A percentile compares a stretch with the other conserved stretches of the same genome.
phyloP scores from a whole-genome alignment of 1,140 invertebrate genomes.

The Trinorchestia longiramus region DNA sequence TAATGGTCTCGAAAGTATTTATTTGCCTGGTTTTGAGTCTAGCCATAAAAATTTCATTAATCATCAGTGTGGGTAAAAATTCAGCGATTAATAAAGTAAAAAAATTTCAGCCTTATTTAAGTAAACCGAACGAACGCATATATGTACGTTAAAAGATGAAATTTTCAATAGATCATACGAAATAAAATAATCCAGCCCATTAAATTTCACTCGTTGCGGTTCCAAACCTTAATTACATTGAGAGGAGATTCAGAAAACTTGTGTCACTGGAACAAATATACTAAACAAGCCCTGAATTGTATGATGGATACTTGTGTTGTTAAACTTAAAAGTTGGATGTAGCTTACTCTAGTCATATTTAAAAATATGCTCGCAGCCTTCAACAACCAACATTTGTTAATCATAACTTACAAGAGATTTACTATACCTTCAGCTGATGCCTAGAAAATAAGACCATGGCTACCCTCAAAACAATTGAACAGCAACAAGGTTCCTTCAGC shows the following conservation, averaged over 20 bases:
- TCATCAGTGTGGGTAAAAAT: neutral
- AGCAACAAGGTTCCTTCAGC: too few relatives aligned
- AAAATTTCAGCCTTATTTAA: neutral
- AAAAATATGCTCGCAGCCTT: too few relatives aligned
- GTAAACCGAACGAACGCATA: neutral
- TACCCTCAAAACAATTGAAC: too few relatives aligned
- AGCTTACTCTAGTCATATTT: too few relatives aligned
- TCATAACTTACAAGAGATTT: neutral
- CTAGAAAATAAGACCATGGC: too few relatives aligned
- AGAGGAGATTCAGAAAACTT: neutral
- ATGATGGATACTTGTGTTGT: neutral
- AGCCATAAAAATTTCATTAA: neutral
- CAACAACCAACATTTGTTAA: neutral
- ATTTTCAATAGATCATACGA: neutral
- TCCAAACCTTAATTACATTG: neutral
- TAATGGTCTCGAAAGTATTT: neutral
- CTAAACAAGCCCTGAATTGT: neutral
- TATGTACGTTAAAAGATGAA: neutral
- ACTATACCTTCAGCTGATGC: too few relatives aligned
- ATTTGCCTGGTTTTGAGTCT: neutral
- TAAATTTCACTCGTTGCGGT: neutral
- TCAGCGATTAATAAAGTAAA: neutral
- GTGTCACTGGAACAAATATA: neutral
- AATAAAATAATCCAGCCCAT: neutral
- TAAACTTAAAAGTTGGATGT: too few relatives aligned